Evolutionary conservation across 2,113 vertebrate genomes (phyloP), one percentile per base, ranked within the genome.

Genomic region (Nannobrachium achirus): DNA sequence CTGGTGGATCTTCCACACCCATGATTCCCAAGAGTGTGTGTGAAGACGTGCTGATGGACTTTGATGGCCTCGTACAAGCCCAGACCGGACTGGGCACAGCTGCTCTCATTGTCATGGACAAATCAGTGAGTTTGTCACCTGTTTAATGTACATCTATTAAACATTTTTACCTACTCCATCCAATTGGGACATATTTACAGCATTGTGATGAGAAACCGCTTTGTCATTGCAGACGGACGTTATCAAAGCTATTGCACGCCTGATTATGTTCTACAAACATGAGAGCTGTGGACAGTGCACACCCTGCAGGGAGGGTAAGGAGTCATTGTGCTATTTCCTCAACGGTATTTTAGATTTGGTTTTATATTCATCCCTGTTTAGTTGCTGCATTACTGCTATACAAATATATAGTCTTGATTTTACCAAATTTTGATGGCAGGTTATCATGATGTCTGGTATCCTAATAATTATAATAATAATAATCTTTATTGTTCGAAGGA

Each of bases 251-350:
- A 98, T 99, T 0, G 96, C 96, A 1, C 96, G 96, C n/a, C 93
- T 99, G 75, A 97, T 98, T 0, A 97, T 99, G 81, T 98, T 99
- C 80, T 98, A 98, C 88, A 99, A 99, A 76, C 97, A 99, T 0
- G 97, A 99, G 87, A 99, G 98, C 84, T 99, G 97, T 1, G 98
- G 97, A 49, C 98, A 99, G 92, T 99, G 96, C 81, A 98, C 97
- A 0, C 97, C 96, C 0, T 99, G 97, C 90, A 95, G 97, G 8
- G 97, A 99, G 73, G 97, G 96, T 98, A 86, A 89, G 89, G 5
- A 4, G 15, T n/a, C 0, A 45, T 44, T 49, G 10, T 56, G 7
- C n/a, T n/a, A n/a, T n/a, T n/a, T n/a, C n/a, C n/a, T n/a, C n/a
- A n/a, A n/a, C n/a, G n/a, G n/a, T 45, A 8, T 66, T 10, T 39